These are phyloP conservation scores for Diadromus collaris DNA, from an alignment of 2,888 invertebrate species.

Conservation along the genomic window DNA sequence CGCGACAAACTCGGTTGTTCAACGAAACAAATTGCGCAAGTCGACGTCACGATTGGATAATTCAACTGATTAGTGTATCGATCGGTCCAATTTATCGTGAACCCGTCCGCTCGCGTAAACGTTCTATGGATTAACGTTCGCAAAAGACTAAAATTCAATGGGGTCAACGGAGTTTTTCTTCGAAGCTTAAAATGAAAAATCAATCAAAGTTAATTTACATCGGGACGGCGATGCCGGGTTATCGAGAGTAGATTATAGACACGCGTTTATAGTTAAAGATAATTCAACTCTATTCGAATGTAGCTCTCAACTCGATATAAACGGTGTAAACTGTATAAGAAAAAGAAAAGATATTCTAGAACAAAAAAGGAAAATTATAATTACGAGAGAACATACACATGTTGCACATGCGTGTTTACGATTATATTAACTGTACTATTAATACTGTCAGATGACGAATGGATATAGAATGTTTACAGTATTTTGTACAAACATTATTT, in stretches of 20 bases:
- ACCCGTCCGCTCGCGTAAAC: not conserved
- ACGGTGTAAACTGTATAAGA: not conserved
- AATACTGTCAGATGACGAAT: slow-evolving; percentile 56
- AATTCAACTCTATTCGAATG: slow-evolving; percentile 24
- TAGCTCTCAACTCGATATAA: slow-evolving; percentile 18
- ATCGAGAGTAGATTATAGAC: slow-evolving; percentile 31
- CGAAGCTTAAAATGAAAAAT: slow-evolving; percentile 12
- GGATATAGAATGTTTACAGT: slow-evolving; percentile 65
- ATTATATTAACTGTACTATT: slow-evolving; percentile 59
- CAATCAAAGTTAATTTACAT: slow-evolving; percentile 34
- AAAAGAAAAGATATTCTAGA: slow-evolving; percentile 39
- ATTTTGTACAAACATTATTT: slow-evolving; percentile 77
- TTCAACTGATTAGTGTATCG: not conserved
- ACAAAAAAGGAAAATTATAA: slow-evolving; percentile 20
- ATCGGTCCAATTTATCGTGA: slow-evolving; percentile 1
- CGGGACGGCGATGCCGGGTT: slow-evolving; percentile 6
- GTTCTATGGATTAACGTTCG: not conserved
- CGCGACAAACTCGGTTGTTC: not conserved
- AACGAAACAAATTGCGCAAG: not conserved
- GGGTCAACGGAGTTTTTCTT: not conserved
- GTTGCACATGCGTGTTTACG: slow-evolving; percentile 63
- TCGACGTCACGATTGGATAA: not conserved
- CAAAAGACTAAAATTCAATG: not conserved
- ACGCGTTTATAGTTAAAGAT: slow-evolving; percentile 8
- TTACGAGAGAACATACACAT: slow-evolving; percentile 62